phyloP scores from a whole-genome alignment of 2,113 vertebrate species.

The Galemys pyrenaicus region DNA sequence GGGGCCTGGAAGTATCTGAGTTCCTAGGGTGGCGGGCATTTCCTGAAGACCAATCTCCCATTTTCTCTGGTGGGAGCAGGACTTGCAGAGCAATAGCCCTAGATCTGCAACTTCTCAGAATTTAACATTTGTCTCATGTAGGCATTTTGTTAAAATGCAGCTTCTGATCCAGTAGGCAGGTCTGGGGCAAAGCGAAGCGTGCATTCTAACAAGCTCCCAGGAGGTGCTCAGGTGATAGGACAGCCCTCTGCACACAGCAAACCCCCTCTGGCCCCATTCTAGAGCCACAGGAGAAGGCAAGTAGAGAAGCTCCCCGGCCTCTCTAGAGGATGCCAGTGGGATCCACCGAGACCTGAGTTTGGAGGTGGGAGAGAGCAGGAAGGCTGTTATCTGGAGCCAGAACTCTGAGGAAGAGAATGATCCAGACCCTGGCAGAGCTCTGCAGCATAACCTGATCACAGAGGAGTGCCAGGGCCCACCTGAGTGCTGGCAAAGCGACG shows the following conservation, averaged over 20 bases:
- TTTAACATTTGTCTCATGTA: background rate
- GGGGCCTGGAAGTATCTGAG: background rate
- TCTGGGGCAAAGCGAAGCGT: background rate
- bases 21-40: background rate
- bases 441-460: background rate
- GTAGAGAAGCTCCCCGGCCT: background rate
- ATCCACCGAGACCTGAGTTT: background rate
- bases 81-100: background rate
- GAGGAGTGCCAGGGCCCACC: background rate
- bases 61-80: background rate
- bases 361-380: background rate
- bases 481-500: background rate
- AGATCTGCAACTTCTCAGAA: background rate
- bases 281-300: background rate
- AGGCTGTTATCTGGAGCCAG: background rate
- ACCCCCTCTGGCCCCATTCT: too few relatives aligned
- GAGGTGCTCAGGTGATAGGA: too few relatives aligned
- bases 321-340: background rate
- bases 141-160: background rate
- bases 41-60: background rate
- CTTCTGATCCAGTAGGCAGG: background rate
- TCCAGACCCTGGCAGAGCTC: background rate
- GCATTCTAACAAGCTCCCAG: background rate
- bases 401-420: background rate
- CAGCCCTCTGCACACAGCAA: background rate